Base-by-base conservation (phyloP, 1,140 invertebrate genomes). In the Sitodiplosis mosellana region DNA sequence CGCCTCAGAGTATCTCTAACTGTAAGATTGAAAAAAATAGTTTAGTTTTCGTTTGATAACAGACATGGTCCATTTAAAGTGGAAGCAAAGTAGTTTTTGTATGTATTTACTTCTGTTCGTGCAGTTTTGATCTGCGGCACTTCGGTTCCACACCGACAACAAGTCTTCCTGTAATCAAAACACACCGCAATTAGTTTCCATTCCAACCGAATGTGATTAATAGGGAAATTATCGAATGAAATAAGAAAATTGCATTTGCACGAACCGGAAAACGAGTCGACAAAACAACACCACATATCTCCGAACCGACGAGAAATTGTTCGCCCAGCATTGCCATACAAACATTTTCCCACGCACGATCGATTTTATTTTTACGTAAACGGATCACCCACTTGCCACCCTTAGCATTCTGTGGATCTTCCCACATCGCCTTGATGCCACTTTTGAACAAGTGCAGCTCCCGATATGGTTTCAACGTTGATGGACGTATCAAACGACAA, bases 351-450 rank as follows among this genome's bases (percentile, higher is more conserved):
- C 94, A 99, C 61, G 91, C 94, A 43, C 92, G 76, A 34, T 88
- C 89, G 19, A 92, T 89, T 61, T 97, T 75, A 49, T 91, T 88
- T 73, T 97, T 97, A 57, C 87, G 79, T 59, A 98, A 70, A 50
- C 91, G 73, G 44, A 98, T 65, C 54, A 96, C 88, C 92, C 92
- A 98, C 73, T 96, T 96, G 15, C 94, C 94, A 40, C 94, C 93
- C 68, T 83, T 82, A 59, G 83, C 81, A 71, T 98, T 98, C 21
- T 88, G 86, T 51, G 81, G 77, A 69, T 98, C 92, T 69, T 97
- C 93, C 92, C 92, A 97, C 87, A 97, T 94, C 22, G 94, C 94
- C 69, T 92, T 89, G 52, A 99, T 95, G 51, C 94, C 94, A 58
- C 93, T 81, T 75, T 98, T 98, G 64, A 99, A 99, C 21, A 99